These are phyloP conservation scores for Genyomyrus donnyi DNA, from an alignment of 2,113 vertebrate species.

Conservation along the genomic window DNA sequence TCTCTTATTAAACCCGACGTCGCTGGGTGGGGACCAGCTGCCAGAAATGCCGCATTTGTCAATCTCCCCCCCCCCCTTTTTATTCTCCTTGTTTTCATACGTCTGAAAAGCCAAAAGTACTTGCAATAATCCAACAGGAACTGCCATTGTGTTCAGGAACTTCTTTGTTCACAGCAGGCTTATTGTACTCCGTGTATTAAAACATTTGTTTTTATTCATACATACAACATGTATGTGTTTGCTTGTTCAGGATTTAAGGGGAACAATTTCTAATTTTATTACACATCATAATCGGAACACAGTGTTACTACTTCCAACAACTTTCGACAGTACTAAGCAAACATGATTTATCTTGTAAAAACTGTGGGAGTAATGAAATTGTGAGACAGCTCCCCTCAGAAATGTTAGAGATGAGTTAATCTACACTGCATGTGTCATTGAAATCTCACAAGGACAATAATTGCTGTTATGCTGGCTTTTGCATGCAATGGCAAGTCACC, in stretches of 20 bases:
- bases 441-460: neutral
- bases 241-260: neutral
- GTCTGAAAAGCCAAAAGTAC: neutral
- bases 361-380: neutral
- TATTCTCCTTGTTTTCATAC: neutral
- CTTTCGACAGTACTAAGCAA: neutral
- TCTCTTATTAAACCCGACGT: neutral
- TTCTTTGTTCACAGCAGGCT: neutral
- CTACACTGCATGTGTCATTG: neutral
- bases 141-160: neutral
- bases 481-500: neutral
- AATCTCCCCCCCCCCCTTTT: neutral
- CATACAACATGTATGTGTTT: neutral
- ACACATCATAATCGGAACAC: neutral
- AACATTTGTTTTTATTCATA: neutral
- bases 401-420: neutral
- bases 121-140: neutral
- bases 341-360: neutral
- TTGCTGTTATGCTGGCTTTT: neutral
- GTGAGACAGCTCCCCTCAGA: neutral
- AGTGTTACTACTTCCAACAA: neutral
- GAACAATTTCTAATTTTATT: neutral
- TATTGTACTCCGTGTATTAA: neutral
- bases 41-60: neutral
- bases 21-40: neutral